Evolutionary conservation across 30 jellyfish, hydroid and myxozoan species (phyloP), one percentile per base, ranked within the genome.

Genomic region (Aurelia sp.): DNA sequence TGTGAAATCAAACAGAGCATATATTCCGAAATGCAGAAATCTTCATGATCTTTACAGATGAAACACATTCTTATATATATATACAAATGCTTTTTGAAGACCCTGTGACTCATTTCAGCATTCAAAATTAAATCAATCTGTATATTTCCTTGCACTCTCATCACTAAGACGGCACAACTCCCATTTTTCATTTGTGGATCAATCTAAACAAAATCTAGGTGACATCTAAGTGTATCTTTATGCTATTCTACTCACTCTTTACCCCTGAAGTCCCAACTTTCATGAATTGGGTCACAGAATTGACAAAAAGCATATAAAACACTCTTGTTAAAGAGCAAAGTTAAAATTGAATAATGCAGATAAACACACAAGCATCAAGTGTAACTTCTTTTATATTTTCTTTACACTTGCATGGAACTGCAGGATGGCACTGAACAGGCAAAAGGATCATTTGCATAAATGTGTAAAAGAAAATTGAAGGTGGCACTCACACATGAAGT

Each of bases 1-100:
- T 78, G 89, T 78, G 79, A 66, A 60, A 74, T 68, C 71, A 78
- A 62, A 78, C 63, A 59, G 73, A 57, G 73, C 89, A 78, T 3
- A 44, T 44, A 11, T 33, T 40, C 79, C 89, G 57, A 78, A 78
- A 22, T 41, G 62, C 13, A 62, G 63, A 78, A 78, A 44, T 6
- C 79, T 47, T 47, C 27, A 62, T 23, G 21, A 22, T 11, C 27
- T 27, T 41, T 70, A 44, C 51, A 71, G 12, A 10, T 44, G 55
- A 44, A 7, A 44, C 55, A 44, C 55, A 44, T 44, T 44, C 55
- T 31, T 16, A 15, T 17, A 30, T 16, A 30, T 16, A 64, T 23
- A 66, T 18, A 78, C 12, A 10, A n/a, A 17, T 44, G 79, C 51
- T 78, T 78, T 64, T 78, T 78, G 89, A 44, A 65, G 50, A 78